These are phyloP conservation scores for Hyla sarda DNA, from an alignment of 2,113 vertebrate genomes.

Conservation along the genomic window DNA sequence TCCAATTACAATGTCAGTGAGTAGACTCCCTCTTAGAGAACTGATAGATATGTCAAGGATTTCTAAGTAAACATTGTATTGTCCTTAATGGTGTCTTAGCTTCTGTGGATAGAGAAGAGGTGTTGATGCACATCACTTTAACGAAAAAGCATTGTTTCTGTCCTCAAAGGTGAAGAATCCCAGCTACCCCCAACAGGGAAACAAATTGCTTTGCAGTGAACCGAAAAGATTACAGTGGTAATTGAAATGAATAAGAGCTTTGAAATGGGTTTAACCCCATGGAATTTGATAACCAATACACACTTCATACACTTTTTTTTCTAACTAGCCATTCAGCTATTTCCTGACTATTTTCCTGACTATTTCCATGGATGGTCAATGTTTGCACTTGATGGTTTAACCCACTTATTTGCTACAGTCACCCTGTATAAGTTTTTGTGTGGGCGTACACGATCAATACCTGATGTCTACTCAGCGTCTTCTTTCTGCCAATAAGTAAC, in stretches of 20 bases:
- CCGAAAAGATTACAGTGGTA: conserved; percentile 55
- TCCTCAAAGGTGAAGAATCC: conserved; percentile 52
- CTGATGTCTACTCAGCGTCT: too few species aligned
- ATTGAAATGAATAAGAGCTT: conserved; percentile 57
- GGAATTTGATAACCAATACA: conserved; percentile 30
- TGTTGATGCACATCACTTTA: conserved; percentile 37
- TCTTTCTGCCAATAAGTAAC: too few species aligned
- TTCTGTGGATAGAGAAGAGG: conserved; percentile 28
- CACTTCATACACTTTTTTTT: neutral
- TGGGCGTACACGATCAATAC: too few species aligned
- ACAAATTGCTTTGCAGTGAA: conserved; percentile 58
- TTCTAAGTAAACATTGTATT: conserved; percentile 54
- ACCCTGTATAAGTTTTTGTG: neutral
- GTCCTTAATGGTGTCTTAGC: conserved; percentile 41
- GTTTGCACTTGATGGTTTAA: neutral
- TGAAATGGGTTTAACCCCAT: conserved; percentile 58
- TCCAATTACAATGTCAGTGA: conserved; percentile 51
- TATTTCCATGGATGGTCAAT: neutral
- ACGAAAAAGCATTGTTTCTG: conserved; percentile 52
- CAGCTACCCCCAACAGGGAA: conserved; percentile 50
- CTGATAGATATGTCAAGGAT: conserved; percentile 22
- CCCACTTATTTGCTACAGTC: neutral
- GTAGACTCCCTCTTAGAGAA: neutral
- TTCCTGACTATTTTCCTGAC: neutral
- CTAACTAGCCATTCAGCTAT: neutral